Base-by-base conservation (phyloP, 2,797 vertebrate genomes). In the Cuniculus paca region DNA sequence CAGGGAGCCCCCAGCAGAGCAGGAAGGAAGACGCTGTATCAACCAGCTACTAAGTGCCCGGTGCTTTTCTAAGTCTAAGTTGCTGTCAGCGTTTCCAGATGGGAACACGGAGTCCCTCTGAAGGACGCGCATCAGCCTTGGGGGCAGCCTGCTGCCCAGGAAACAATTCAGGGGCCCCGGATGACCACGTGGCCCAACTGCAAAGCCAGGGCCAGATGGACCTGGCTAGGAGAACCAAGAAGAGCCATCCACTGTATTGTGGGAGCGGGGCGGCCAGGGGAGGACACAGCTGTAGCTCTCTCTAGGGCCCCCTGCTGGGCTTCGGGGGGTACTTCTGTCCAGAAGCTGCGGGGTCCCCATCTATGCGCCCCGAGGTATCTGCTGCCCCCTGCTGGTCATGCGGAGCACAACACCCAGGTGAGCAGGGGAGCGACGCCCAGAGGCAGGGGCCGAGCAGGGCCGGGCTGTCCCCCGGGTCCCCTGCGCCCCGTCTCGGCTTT, bases 321-420 rank as follows among this genome's bases (percentile, higher is more conserved):
- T n/a, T 56, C 24, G 31, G 3, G 31, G 19, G 13, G 4, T 1
- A 1, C 17, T 19, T 6, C 12, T 34, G 50, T 61, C 48, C 78
- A 8, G 56, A 93, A 60, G 14, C 60, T 4, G 4, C 36, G 0
- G 28, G 14, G 2, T 28, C 31, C 1, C 4, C 14, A 74, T 50
- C 42, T 60, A 1, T 1, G 7, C 26, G 34, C 13, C 4, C 19
- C 54, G 3, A 42, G 26, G 50, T 50, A 3, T 70, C 42, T 74
- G 24, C 28, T 4, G 10, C 70, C 90, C 91, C 58, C 91, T 94
- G 28, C 80, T 94, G 96, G 90, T 65, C 95, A 20, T 4, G 3
- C 45, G 75, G 60, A 79, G 48, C 26, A 26, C 2, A 5, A 3
- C 42, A 10, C 24, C 50, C 34, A 26, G 42, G 45, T 16, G 54